Base-by-base conservation (phyloP, 92 coral and sea anemone genomes). In the Palythoa caribaeorum region DNA sequence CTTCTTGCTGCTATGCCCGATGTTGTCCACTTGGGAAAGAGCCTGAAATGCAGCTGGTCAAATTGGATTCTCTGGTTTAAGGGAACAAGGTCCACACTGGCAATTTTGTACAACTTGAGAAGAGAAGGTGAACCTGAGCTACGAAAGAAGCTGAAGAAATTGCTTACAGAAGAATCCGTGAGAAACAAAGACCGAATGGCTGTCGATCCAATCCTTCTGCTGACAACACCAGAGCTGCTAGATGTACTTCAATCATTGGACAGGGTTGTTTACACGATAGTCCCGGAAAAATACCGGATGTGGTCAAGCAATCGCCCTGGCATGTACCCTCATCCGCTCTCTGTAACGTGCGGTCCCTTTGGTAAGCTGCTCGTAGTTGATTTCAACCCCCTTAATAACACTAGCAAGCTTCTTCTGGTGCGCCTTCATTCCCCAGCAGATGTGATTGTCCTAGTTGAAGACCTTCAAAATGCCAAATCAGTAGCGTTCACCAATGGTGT, bases 351-450 rank as follows among this genome's bases (percentile, higher is more conserved):
- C 48, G 76, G 76, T 37, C 52, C 76, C 44, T 71, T 71, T 71
- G 76, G 76, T 40, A 71, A 71, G 48, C 76, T 71, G 52, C 76
- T 71, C 51, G 76, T 71, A 40, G 50, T 71, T 38, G 76, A 71
- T 47, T 73, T 73, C 21, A 47, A 73, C 50, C 54, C 77, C 77
- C 54, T 73, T 15, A 73, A 73, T 38, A 73, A 47, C 77, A 40
- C 52, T 47, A 40, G 54, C 53, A 73, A 73, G 54, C 77, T 73
- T 40, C 21, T 73, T 17, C 54, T 38, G 77, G 87, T 83, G 78
- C 87, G 87, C 52, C 87, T 83, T 69, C 87, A 69, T 69, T 83
- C 87, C 87, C 87, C 87, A 63, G 87, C 87, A 19, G 87, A 83
- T 17, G 87, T 83, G n/a, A 63, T 37, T 68, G 79, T 84, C 88